Conservation (phyloP, 2,797 vertebrate genomes). For the Melanotaenia boesemani region DNA sequence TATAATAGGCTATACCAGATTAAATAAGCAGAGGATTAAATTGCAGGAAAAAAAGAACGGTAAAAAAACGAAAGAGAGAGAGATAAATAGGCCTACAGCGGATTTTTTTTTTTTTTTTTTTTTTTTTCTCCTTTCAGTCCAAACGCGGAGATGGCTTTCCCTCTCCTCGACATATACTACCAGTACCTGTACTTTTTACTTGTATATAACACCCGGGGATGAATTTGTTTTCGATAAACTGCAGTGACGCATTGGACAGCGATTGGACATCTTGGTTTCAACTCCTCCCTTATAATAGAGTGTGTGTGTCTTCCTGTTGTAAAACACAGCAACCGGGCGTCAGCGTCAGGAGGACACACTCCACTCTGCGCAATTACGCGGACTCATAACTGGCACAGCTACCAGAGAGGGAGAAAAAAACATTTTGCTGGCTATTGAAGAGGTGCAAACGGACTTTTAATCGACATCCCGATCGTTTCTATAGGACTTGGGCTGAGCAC, state of each 20-base stretch:
- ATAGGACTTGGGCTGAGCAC: conserved; percentile 68
- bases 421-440: conserved; percentile 78
- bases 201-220: conserved; percentile 86
- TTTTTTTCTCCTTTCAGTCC: conserved; percentile 65
- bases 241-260: conserved; percentile 90
- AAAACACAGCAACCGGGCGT: conserved; percentile 89
- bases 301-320: conserved; percentile 87
- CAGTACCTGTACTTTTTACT: conserved; percentile 83
- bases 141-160: conserved; percentile 77
- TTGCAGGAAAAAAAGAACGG: conserved; percentile 36
- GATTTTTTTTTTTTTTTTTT: conserved; percentile 55
- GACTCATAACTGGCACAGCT: conserved; percentile 81
- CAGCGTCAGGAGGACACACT: conserved; percentile 87
- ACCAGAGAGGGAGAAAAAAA: conserved; percentile 72
- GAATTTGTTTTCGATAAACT: conserved; percentile 92
- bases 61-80: background rate
- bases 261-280: conserved; percentile 92
- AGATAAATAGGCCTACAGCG: background rate
- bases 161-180: conserved; percentile 72
- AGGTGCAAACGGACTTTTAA: conserved; percentile 82
- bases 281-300: conserved; percentile 98
- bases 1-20: conserved; percentile 28
- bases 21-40: conserved; percentile 21
- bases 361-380: conserved; percentile 86
- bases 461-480: conserved; percentile 36